Percentiles rank a stretch among this genome's conserved stretches.
phyloP scores from a whole-genome alignment of 2,113 vertebrate genomes.

The Tyto alba region DNA sequence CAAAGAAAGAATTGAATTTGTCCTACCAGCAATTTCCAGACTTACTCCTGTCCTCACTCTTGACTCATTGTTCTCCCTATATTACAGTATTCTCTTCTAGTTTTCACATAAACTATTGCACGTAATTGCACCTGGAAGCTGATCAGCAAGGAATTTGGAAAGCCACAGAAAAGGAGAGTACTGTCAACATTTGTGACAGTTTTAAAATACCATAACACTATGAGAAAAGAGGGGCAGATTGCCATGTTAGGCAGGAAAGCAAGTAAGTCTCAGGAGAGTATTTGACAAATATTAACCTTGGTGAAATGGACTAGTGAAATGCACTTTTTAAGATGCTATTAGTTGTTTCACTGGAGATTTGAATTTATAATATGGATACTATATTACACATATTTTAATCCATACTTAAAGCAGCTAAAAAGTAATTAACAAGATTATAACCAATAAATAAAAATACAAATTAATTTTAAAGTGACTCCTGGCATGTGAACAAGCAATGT shows the following conservation, averaged over 20 bases:
- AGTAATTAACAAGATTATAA: background rate
- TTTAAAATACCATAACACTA: background rate
- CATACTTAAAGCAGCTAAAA: background rate
- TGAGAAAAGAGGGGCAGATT: background rate
- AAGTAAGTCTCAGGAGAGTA: background rate
- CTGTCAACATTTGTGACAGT: background rate
- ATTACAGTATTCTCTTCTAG: background rate
- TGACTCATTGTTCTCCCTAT: background rate
- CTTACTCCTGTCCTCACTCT: background rate
- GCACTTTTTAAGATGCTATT: background rate
- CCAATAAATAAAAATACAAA: background rate
- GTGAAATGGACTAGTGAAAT: background rate
- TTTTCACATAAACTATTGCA: background rate
- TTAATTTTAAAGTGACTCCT: background rate
- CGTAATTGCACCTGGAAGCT: background rate
- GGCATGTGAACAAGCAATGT: background rate
- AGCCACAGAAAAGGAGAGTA: background rate
- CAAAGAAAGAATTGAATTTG: background rate
- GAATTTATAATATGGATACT: background rate
- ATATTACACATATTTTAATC: background rate
- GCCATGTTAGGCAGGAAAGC: background rate
- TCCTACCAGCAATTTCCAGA: background rate
- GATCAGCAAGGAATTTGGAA: background rate
- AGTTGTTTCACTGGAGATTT: background rate
- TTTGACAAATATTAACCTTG: background rate